These are phyloP conservation scores for Dinomys branickii DNA, from an alignment of 2,113 vertebrate species.

Conservation along the genomic window DNA sequence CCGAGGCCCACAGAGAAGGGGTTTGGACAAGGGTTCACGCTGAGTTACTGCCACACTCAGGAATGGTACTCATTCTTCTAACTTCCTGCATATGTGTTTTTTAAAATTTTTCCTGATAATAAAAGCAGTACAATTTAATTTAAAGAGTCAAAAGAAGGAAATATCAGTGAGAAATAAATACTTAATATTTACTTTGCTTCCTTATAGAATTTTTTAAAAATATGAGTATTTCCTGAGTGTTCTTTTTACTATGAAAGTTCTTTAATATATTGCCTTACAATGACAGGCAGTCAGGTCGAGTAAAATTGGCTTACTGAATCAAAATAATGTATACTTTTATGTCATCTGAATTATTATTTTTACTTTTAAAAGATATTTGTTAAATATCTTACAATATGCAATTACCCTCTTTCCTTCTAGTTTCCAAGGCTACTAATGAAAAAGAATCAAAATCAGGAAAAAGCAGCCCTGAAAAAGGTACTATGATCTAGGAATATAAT, in stretches of 20 bases:
- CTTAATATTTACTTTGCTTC: constrained; percentile 44
- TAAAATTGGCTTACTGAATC: constrained; percentile 39
- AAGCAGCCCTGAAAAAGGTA: constrained; percentile 95
- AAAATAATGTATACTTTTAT: constrained; percentile 11
- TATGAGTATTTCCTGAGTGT: neutral
- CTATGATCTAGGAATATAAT: constrained; percentile 49
- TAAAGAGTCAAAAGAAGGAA: constrained; percentile 20
- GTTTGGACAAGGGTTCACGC: constrained; percentile 26
- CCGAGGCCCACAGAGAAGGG: neutral
- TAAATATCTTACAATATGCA: constrained; percentile 48
- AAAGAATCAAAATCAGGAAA: constrained; percentile 88
- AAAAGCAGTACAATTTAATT: constrained; percentile 51
- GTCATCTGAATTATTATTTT: neutral
- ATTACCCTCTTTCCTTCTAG: constrained; percentile 70
- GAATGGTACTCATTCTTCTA: neutral
- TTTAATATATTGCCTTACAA: constrained; percentile 55
- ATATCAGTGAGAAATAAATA: constrained; percentile 45
- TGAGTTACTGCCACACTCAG: neutral
- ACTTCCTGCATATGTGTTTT: neutral
- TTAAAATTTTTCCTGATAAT: neutral
- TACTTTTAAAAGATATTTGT: constrained; percentile 56
- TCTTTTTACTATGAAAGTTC: constrained; percentile 40
- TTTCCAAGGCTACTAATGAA: constrained; percentile 81
- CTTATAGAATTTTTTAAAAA: neutral
- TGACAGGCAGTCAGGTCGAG: neutral